Conservation (phyloP, 2,888 invertebrate species). For the Ptilodon capucinus region DNA sequence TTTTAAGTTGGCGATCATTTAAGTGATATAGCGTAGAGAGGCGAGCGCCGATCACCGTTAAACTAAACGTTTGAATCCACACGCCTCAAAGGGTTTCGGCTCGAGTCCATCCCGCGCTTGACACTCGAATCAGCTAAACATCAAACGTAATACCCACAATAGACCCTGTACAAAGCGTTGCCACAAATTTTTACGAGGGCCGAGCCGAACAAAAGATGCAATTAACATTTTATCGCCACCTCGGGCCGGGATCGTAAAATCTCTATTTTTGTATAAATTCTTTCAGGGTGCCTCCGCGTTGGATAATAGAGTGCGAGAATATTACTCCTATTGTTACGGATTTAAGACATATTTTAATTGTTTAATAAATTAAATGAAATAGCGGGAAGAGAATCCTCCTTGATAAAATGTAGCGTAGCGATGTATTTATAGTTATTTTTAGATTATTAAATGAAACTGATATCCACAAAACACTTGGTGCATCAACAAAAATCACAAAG, state of each 20-base stretch:
- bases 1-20: background rate
- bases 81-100: background rate
- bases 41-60: background rate
- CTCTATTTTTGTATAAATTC: background rate
- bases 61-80: background rate
- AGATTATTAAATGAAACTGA: too few species aligned
- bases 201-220: constrained; percentile 2
- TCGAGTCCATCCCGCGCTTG: background rate
- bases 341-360: background rate
- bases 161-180: background rate
- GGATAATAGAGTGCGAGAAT: background rate
- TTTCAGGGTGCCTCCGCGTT: background rate
- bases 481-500: too few species aligned
- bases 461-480: too few species aligned
- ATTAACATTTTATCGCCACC: constrained; percentile 3
- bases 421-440: background rate
- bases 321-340: background rate
- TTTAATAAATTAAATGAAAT: background rate
- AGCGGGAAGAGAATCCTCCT: too few species aligned
- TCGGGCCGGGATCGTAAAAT: background rate
- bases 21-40: background rate
- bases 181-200: constrained; percentile 1
- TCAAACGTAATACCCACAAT: background rate
- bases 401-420: background rate
- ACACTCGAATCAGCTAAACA: constrained; percentile 1